Evolutionary conservation across 2,888 invertebrate species (phyloP).

Genomic region (Standfussiana lucernea): DNA sequence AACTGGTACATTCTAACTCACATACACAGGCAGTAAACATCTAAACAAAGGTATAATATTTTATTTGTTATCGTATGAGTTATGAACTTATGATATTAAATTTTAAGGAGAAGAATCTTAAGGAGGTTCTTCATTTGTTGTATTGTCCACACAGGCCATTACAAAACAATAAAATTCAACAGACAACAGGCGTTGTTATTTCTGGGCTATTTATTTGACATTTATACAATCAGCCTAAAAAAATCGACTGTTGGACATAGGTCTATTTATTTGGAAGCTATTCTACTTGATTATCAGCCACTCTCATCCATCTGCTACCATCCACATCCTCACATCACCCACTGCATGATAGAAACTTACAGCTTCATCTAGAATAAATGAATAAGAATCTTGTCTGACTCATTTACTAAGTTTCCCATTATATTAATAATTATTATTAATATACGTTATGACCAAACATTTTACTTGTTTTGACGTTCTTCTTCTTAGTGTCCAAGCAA

Average conservation of each 20-base stretch:
- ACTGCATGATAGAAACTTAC: no score
- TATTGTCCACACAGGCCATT: not conserved
- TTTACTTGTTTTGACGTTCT: not conserved
- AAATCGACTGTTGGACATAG: not conserved
- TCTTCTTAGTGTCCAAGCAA: not conserved
- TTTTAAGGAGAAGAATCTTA: no score
- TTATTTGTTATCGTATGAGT: not conserved
- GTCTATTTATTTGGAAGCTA: not conserved
- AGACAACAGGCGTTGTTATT: not conserved
- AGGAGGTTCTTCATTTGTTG: not conserved
- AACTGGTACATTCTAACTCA: not conserved
- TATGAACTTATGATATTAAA: no score
- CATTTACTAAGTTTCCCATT: not conserved
- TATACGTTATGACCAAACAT: not conserved
- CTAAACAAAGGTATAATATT: slow-evolving; percentile 1
- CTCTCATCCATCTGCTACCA: not conserved
- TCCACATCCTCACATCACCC: not conserved
- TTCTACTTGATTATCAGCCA: not conserved
- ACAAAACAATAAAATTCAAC: not conserved
- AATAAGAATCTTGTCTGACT: not conserved
- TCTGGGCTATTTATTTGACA: not conserved
- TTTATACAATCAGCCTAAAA: not conserved
- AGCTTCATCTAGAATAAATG: not conserved
- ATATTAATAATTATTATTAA: not conserved
- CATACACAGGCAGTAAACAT: not conserved